Conservation (phyloP, 1,140 invertebrate genomes). For the Vollenhovia emeryi region DNA sequence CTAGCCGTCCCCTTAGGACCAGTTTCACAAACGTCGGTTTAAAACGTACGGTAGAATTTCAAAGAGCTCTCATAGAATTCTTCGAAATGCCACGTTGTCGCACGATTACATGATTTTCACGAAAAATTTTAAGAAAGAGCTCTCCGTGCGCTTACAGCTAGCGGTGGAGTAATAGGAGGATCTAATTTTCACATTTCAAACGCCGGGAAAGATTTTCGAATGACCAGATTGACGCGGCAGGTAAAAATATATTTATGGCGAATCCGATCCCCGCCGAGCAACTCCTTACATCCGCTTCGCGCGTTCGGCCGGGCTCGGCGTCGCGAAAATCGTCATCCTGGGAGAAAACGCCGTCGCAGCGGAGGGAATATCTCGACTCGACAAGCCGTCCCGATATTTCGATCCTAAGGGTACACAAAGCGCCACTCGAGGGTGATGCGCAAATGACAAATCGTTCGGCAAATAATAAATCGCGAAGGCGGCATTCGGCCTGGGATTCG, state of each 20-base stretch:
- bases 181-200: background rate
- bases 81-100: too few species aligned
- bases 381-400: constrained; percentile 56
- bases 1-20: too few species aligned
- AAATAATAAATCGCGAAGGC: constrained; percentile 69
- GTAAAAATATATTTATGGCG: background rate
- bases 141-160: too few species aligned
- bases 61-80: too few species aligned
- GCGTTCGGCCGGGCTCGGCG: background rate
- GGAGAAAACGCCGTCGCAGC: background rate
- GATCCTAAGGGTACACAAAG: constrained; percentile 68
- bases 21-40: too few species aligned
- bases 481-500: constrained; percentile 32
- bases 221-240: background rate
- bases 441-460: constrained; percentile 72
- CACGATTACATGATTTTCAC: too few species aligned
- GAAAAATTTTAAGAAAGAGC: too few species aligned
- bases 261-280: constrained; percentile 19
- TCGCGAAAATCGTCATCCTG: constrained; percentile 26
- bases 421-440: constrained; percentile 62
- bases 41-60: too few species aligned
- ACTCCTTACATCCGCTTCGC: constrained; percentile 1
- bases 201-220: background rate
- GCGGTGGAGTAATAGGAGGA: background rate
- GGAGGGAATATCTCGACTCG: constrained; percentile 46